These are phyloP conservation scores for Pica pica DNA, from an alignment of 2,113 vertebrate genomes.

Conservation along the genomic window DNA sequence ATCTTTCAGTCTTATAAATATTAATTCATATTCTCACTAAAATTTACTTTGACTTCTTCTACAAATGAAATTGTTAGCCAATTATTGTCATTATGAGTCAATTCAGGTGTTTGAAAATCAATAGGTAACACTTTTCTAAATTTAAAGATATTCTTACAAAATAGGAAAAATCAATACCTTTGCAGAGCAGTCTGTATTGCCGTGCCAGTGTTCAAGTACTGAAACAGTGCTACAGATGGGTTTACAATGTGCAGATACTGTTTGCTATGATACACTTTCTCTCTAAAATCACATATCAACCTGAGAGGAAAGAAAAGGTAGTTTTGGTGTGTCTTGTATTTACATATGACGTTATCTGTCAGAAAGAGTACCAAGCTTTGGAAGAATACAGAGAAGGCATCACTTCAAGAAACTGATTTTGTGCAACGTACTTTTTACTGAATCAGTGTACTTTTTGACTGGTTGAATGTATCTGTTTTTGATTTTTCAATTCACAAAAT, in stretches of 20 bases:
- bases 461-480: neutral
- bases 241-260: neutral
- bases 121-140: neutral
- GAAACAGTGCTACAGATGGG: neutral
- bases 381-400: neutral
- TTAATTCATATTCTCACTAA: neutral
- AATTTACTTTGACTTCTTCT: neutral
- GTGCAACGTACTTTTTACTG: constrained; percentile 25
- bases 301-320: neutral
- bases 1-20: neutral
- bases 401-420: neutral
- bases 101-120: neutral
- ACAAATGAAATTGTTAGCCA: neutral
- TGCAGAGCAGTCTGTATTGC: neutral
- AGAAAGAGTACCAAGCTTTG: neutral
- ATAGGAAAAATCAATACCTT: neutral
- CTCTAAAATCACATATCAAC: neutral
- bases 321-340: neutral
- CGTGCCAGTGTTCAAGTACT: neutral
- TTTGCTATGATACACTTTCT: neutral
- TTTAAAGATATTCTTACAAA: neutral
- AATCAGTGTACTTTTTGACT: constrained; percentile 18
- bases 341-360: neutral
- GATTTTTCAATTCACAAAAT: constrained; percentile 34
- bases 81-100: neutral